Evolutionary conservation across 1,140 invertebrate species (phyloP).

Genomic region (Nasonia longicornis): DNA sequence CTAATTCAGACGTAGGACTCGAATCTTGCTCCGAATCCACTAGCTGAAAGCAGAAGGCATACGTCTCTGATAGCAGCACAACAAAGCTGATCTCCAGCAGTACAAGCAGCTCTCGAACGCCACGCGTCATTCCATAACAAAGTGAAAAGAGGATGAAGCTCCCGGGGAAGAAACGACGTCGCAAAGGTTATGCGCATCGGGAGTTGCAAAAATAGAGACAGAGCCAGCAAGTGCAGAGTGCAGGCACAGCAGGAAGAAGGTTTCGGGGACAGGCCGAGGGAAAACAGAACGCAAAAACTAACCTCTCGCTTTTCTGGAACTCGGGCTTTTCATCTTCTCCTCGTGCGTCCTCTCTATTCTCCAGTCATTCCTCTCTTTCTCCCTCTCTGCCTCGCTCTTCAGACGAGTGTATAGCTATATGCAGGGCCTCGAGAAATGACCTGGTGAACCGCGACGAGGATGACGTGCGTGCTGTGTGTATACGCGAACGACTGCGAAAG

Average conservation of each 20-base stretch:
- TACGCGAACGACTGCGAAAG: no score
- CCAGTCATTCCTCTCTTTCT: background rate
- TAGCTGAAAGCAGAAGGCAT: slow-evolving; percentile 22
- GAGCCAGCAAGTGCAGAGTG: background rate
- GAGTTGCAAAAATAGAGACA: background rate
- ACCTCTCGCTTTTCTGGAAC: slow-evolving; percentile 39
- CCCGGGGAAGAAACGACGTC: background rate
- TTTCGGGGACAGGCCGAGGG: background rate
- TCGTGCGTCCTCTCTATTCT: background rate
- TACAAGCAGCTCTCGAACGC: background rate
- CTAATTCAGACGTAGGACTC: background rate
- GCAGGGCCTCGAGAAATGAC: no score
- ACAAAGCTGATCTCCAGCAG: background rate
- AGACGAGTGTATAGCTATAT: no score
- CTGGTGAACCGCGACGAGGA: no score
- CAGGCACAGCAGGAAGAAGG: background rate
- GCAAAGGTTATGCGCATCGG: background rate
- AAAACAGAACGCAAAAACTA: slow-evolving; percentile 14
- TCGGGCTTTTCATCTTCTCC: slow-evolving; percentile 40
- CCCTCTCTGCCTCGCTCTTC: no score
- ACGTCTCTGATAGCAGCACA: background rate
- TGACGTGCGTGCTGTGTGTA: no score
- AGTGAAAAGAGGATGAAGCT: background rate
- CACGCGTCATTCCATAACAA: background rate
- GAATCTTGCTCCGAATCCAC: background rate